phyloP scores from a whole-genome alignment of 2,797 vertebrate genomes.

The Sebastes kiyomatsui region DNA sequence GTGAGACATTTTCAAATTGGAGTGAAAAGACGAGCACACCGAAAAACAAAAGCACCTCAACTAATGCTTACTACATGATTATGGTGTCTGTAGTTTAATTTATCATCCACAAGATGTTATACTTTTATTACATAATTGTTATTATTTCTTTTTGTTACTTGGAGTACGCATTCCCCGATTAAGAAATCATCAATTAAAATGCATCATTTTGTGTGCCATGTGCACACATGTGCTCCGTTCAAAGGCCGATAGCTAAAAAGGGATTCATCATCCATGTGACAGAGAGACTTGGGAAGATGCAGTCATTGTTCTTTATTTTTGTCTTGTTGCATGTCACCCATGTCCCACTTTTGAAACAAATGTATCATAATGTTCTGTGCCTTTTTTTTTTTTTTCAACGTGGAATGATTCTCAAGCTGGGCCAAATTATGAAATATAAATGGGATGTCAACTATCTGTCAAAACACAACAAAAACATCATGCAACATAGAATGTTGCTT shows the following conservation, averaged over 20 bases:
- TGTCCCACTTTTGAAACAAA: constrained; percentile 43
- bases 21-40: background rate
- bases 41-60: background rate
- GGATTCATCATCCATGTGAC: constrained; percentile 16
- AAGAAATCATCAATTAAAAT: constrained; percentile 8
- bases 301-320: constrained; percentile 32
- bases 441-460: constrained; percentile 30
- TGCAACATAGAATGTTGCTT: constrained; percentile 11
- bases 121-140: background rate
- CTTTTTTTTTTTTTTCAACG: constrained; percentile 16
- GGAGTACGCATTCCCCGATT: background rate
- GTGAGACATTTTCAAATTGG: constrained; percentile 1
- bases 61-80: background rate
- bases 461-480: constrained; percentile 44
- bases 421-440: constrained; percentile 54
- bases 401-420: constrained; percentile 26
- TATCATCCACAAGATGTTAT: background rate
- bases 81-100: background rate
- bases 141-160: background rate
- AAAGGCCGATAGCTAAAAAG: constrained; percentile 24
- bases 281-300: constrained; percentile 16
- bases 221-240: constrained; percentile 13
- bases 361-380: constrained; percentile 14
- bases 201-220: background rate
- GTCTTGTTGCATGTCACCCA: constrained; percentile 14